phyloP scores from a whole-genome alignment of 2,888 invertebrate genomes.

The Tipula vernalis region DNA sequence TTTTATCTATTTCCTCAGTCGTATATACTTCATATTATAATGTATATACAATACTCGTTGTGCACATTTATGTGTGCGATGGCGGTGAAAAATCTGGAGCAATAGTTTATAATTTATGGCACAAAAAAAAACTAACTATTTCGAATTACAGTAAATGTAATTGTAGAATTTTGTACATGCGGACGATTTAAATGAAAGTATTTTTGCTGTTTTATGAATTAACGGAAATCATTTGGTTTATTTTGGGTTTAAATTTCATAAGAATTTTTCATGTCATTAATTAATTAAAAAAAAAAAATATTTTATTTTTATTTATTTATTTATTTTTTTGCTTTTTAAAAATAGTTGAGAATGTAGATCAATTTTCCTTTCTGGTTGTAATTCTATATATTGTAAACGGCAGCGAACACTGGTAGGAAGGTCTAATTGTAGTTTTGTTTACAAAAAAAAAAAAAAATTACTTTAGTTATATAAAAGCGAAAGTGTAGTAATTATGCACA shows the following conservation, averaged over 20 bases:
- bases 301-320: not conserved
- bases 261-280: not conserved
- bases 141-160: not conserved
- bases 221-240: not conserved
- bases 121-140: not conserved
- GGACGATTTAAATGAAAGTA: not conserved
- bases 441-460: not conserved
- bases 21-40: not conserved
- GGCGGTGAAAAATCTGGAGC: not conserved
- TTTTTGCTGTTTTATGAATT: not conserved
- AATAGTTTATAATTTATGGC: not conserved
- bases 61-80: not conserved
- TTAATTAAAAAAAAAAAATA: not conserved
- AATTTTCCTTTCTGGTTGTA: constrained; percentile 4
- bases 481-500: not conserved
- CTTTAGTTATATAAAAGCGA: not conserved
- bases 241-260: not conserved
- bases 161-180: not conserved
- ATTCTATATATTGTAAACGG: not conserved
- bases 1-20: not conserved
- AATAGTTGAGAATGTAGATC: not conserved
- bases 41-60: not conserved
- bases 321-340: not conserved
- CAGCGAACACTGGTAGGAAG: not conserved
- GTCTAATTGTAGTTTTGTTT: not conserved